Conservation (phyloP, 2,797 vertebrate genomes). For the Danio kyathit region DNA sequence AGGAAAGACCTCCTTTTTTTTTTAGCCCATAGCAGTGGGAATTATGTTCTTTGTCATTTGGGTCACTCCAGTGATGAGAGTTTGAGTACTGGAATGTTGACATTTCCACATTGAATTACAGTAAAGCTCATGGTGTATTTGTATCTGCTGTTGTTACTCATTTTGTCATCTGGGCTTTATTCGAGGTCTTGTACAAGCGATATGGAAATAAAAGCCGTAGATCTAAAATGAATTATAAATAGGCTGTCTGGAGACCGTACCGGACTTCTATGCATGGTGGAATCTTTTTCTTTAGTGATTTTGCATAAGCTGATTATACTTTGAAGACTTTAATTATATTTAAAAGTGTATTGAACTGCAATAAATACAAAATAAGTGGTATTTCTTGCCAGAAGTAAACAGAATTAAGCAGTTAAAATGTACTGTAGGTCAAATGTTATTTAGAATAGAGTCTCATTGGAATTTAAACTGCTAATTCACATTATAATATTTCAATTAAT, state of each 20-base stretch:
- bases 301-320: background rate
- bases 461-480: no score
- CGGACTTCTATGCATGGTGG: background rate
- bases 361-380: background rate
- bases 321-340: background rate
- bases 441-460: background rate
- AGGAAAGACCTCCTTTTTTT: background rate
- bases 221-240: background rate
- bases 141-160: constrained; percentile 2
- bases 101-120: background rate
- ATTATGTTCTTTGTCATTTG: constrained; percentile 12
- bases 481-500: no score
- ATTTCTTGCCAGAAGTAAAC: background rate
- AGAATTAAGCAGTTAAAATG: background rate
- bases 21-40: background rate
- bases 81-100: background rate
- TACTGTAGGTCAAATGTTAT: background rate
- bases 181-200: background rate
- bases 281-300: background rate
- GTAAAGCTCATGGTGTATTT: constrained; percentile 14
- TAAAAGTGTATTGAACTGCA: background rate
- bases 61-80: constrained; percentile 2
- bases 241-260: background rate
- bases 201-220: background rate
- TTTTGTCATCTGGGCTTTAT: constrained; percentile 31